These are phyloP conservation scores for Campodea augens DNA, from an alignment of 1,140 invertebrate species.

Conservation along the genomic window DNA sequence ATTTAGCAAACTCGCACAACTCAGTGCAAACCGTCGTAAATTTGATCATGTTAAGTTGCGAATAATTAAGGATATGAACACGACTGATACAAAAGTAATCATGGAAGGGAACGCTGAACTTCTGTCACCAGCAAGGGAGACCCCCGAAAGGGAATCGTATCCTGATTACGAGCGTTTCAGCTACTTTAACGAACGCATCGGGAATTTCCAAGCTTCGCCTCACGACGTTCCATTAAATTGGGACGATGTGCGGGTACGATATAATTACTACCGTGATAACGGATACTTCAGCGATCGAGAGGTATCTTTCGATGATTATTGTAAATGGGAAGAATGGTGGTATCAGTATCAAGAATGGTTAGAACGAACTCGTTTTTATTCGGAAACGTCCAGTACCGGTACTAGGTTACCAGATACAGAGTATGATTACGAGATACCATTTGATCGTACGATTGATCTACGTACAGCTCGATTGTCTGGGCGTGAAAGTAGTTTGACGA, in stretches of 20 bases:
- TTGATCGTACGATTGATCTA: too few relatives aligned
- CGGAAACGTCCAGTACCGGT: too few relatives aligned
- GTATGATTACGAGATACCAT: too few relatives aligned
- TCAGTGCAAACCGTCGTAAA: constrained; percentile 55
- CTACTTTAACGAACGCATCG: constrained; percentile 10
- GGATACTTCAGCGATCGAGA: constrained; percentile 49
- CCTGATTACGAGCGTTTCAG: background rate
- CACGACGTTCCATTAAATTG: constrained; percentile 42
- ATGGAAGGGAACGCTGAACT: background rate
- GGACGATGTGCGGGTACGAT: constrained; percentile 64
- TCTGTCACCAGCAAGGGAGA: background rate
- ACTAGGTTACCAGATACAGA: too few relatives aligned
- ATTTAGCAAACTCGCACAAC: constrained; percentile 77
- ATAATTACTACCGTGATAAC: constrained; percentile 67
- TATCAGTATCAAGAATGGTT: constrained; percentile 81
- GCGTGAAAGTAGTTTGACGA: too few relatives aligned
- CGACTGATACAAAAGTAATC: constrained; percentile 45
- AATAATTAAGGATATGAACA: constrained; percentile 46
- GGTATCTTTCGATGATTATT: constrained; percentile 55
- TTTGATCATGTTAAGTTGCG: constrained; percentile 44
- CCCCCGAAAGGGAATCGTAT: background rate
- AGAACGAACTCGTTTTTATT: constrained; percentile 56
- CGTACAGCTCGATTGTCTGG: too few relatives aligned
- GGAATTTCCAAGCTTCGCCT: background rate
- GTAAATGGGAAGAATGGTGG: constrained; percentile 88